Evolutionary conservation across 2,888 invertebrate species (phyloP), one percentile per base, ranked within the genome.

Genomic region (Minunthozetes semirufus): DNA sequence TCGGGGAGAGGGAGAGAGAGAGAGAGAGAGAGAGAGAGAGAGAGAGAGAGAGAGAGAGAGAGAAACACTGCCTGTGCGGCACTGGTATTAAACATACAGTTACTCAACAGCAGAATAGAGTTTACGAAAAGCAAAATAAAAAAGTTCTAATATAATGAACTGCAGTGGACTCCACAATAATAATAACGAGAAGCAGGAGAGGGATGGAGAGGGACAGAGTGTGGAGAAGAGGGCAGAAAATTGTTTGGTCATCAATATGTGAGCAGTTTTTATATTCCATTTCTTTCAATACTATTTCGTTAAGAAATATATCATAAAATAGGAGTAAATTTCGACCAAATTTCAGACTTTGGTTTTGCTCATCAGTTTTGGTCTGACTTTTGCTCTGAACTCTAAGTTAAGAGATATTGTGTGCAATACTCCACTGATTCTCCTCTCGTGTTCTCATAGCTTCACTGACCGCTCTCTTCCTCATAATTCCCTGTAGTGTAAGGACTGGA

Each of bases 201-300:
- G 9, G 11, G 15, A 46, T 15, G 9, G 9, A 46, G 11, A 46
- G 15, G 46, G 15, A 15, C 15, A 11, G n/a, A n/a, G n/a, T n/a
- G 33, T 33, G 9, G 33, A 33, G 22, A 8, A n/a, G 17, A 56
- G 25, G n/a, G n/a, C 22, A 19, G 22, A 22, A 56, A 56, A 56
- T 56, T 56, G 56, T 56, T 56, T 19, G 56, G 56, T 56, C 56
- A 56, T 56, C 56, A 56, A 56, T 56, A 56, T 56, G 56, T 56
- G 56, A 48, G 48, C 22, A 50, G 19, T 50, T n/a, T 50, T 50
- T 50, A 19, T 19, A 19, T n/a, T 50, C 50, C 19, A 33, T 33
- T 33, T 33, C 33, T 33, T 33, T 33, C 33, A 33, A 33, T 33
- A 33, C 33, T 6, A 33, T 33, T 33, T 33, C 33, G 33, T 33